These are phyloP conservation scores for Nipponacmea schrenckii DNA, from an alignment of 2,888 invertebrate genomes.

Conservation along the genomic window DNA sequence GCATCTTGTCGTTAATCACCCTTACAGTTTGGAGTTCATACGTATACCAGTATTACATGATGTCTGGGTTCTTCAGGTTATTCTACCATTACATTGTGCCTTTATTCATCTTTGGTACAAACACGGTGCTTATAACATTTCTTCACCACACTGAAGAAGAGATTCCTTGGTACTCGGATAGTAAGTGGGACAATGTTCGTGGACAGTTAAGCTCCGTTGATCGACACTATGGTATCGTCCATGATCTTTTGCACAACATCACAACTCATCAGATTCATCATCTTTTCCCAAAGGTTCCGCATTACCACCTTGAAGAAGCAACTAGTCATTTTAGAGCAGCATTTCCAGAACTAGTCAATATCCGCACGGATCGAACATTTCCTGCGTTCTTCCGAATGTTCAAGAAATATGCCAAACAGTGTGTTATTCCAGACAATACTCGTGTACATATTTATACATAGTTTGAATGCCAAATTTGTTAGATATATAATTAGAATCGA, in stretches of 20 bases:
- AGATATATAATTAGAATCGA: too few species aligned
- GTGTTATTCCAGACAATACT: conserved; percentile 31
- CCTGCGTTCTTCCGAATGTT: conserved; percentile 53
- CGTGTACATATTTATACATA: conserved; percentile 38
- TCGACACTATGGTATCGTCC: conserved; percentile 57
- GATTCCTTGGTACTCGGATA: conserved; percentile 57
- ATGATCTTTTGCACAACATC: conserved; percentile 55
- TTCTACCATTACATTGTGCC: conserved; percentile 54
- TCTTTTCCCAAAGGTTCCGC: conserved; percentile 58
- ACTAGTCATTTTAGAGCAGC: conserved; percentile 49
- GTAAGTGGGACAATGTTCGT: conserved; percentile 55
- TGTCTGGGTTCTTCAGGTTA: conserved; percentile 37
- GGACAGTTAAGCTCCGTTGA: conserved; percentile 60
- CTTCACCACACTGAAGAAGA: conserved; percentile 58
- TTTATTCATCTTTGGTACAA: conserved; percentile 54
- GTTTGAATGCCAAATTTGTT: not conserved
- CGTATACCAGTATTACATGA: conserved; percentile 35
- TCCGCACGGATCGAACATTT: conserved; percentile 50
- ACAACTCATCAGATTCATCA: conserved; percentile 62
- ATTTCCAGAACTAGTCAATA: conserved; percentile 49
- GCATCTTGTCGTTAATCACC: conserved; percentile 36
- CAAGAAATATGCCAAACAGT: conserved; percentile 41
- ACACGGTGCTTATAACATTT: conserved; percentile 58
- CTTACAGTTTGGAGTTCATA: conserved; percentile 35
- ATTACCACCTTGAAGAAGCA: conserved; percentile 59